These are phyloP conservation scores for Oasisia sp. DNA, from an alignment of 2,888 invertebrate species.

Conservation along the genomic window DNA sequence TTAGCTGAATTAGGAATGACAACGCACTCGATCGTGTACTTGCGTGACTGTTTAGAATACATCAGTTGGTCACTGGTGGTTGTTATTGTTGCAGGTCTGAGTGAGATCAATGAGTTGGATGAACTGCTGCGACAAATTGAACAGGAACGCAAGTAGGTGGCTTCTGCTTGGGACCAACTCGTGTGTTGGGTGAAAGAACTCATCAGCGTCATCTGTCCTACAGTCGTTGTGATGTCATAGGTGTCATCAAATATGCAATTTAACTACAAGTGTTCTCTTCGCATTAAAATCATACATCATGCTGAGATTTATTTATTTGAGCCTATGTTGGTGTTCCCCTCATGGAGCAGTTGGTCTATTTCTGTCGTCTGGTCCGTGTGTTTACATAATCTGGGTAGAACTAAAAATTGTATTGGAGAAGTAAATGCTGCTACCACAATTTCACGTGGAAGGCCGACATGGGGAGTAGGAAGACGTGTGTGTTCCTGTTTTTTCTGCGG, in stretches of 20 bases:
- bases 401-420: background rate
- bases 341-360: background rate
- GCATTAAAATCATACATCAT: no score
- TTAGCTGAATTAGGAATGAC: no score
- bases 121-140: slow-evolving; percentile 42
- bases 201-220: no score
- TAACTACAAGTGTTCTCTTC: background rate
- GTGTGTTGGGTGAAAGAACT: no score
- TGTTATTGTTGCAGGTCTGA: slow-evolving; percentile 68
- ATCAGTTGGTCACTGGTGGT: background rate
- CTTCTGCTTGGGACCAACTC: background rate
- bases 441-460: background rate
- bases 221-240: background rate
- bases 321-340: background rate
- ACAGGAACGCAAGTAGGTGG: slow-evolving; percentile 43
- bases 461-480: background rate
- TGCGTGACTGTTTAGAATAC: no score
- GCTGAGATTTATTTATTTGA: background rate
- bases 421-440: background rate
- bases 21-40: no score
- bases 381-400: background rate
- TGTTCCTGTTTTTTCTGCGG: background rate
- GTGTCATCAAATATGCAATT: background rate
- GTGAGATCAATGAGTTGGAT: slow-evolving; percentile 74
- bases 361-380: background rate